A percentile compares a stretch with the other conserved stretches of the same genome.
These are phyloP conservation scores for Blastobasis lacticolella DNA, from an alignment of 2,888 invertebrate species.

Conservation along the genomic window DNA sequence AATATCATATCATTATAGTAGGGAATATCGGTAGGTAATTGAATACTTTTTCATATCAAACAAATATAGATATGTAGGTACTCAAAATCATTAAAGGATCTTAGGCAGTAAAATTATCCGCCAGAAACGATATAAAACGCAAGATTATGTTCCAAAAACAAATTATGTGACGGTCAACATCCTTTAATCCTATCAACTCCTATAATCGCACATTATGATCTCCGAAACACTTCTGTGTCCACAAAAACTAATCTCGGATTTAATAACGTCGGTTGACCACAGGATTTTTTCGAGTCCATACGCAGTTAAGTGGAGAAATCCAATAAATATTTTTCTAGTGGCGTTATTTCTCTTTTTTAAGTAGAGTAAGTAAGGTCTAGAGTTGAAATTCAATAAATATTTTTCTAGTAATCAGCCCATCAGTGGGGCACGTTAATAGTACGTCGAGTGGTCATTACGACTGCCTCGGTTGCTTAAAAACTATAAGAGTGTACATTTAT, in stretches of 20 bases:
- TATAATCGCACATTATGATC: not conserved
- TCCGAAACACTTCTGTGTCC: not conserved
- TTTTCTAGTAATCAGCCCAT: slow-evolving; percentile 60
- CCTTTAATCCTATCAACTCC: too few species aligned
- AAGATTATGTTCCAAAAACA: too few species aligned
- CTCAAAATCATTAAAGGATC: too few species aligned
- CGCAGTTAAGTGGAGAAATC: too few species aligned
- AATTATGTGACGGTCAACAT: too few species aligned
- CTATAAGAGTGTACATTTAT: slow-evolving; percentile 47
- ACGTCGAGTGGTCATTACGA: slow-evolving; percentile 36
- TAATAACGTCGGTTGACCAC: not conserved
- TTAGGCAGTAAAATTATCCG: too few species aligned
- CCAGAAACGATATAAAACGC: too few species aligned
- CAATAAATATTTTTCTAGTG: not conserved
- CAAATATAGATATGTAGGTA: too few species aligned
- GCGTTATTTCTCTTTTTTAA: not conserved
- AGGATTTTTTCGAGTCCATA: not conserved
- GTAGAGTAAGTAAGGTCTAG: too few species aligned
- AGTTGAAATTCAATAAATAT: slow-evolving; percentile 48
- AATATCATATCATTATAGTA: too few species aligned
- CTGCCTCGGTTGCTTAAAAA: slow-evolving; percentile 48
- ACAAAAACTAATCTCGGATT: slow-evolving; percentile 1
- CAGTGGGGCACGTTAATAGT: slow-evolving; percentile 48
- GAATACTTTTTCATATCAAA: too few species aligned
- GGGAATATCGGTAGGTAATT: too few species aligned